Percentiles rank a stretch among this genome's conserved stretches.
phyloP scores from a whole-genome alignment of 1,140 invertebrate genomes.

The Bradysia coprophila region DNA sequence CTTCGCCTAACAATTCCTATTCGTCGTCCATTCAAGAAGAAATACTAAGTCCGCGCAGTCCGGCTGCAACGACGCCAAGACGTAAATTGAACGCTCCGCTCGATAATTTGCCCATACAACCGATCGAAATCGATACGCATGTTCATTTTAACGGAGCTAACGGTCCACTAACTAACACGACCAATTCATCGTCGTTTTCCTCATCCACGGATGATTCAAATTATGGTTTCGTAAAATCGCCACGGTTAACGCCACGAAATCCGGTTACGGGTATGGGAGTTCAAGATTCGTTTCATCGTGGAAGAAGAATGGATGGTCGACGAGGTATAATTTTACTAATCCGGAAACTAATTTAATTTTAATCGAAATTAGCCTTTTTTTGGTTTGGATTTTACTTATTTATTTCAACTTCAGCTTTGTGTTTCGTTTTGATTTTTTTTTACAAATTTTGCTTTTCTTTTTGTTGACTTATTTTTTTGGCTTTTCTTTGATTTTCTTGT shows the following conservation, averaged over 20 bases:
- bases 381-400: too few species aligned
- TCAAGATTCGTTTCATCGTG: not conserved
- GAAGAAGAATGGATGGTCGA: not conserved
- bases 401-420: too few species aligned
- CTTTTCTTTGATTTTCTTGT: conserved; percentile 2
- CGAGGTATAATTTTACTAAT: not conserved
- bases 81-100: too few species aligned
- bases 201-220: not conserved
- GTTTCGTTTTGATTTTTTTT: too few species aligned
- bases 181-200: not conserved
- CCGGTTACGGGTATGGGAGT: conserved; percentile 1
- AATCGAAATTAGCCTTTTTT: too few species aligned
- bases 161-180: not conserved
- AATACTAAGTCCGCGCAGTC: too few species aligned
- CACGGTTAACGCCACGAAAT: not conserved
- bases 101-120: too few species aligned
- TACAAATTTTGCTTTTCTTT: not conserved
- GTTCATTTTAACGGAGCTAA: too few species aligned
- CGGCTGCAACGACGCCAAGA: too few species aligned
- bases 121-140: too few species aligned
- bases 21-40: too few species aligned
- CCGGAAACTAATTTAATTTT: not conserved
- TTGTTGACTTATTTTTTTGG: not conserved
- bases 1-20: too few species aligned
- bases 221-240: not conserved